Evolutionary conservation across 2,797 vertebrate species (phyloP).

Genomic region (Pseudotriccus pelzelni): DNA sequence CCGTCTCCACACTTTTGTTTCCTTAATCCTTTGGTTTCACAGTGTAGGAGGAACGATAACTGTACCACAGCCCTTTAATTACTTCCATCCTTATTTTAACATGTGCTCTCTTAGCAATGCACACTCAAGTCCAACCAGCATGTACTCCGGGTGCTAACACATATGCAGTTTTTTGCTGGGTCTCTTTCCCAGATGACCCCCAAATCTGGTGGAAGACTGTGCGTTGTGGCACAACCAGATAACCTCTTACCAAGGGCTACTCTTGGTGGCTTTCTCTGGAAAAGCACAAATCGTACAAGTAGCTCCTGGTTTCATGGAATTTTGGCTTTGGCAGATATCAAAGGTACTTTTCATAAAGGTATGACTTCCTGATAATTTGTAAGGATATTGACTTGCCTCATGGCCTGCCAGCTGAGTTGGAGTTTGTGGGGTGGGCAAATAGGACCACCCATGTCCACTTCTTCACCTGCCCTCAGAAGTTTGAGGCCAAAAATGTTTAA

Average conservation of each 20-base stretch:
- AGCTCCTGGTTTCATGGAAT: background rate
- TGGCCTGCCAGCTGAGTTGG: background rate
- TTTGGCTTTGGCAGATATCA: background rate
- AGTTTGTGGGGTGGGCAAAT: background rate
- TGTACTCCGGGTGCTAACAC: background rate
- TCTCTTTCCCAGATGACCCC: background rate
- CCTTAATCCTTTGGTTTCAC: background rate
- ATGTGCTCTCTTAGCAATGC: background rate
- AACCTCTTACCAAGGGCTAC: background rate
- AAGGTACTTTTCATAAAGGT: background rate
- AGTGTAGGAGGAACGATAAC: background rate
- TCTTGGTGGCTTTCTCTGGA: background rate
- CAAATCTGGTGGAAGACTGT: background rate
- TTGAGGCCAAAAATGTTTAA: background rate
- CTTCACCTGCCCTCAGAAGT: background rate
- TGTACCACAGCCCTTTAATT: background rate
- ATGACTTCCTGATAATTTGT: background rate
- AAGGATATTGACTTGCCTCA: background rate
- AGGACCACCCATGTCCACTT: accelerated
- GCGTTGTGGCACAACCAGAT: background rate
- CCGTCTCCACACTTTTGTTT: background rate
- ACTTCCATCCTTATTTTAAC: background rate
- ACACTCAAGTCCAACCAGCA: background rate
- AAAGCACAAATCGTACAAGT: background rate
- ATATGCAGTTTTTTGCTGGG: accelerated